Percentiles rank a stretch among this genome's conserved stretches.
Evolutionary conservation across 1,140 invertebrate genomes (phyloP).

Genomic region (Eulimnadia texana): DNA sequence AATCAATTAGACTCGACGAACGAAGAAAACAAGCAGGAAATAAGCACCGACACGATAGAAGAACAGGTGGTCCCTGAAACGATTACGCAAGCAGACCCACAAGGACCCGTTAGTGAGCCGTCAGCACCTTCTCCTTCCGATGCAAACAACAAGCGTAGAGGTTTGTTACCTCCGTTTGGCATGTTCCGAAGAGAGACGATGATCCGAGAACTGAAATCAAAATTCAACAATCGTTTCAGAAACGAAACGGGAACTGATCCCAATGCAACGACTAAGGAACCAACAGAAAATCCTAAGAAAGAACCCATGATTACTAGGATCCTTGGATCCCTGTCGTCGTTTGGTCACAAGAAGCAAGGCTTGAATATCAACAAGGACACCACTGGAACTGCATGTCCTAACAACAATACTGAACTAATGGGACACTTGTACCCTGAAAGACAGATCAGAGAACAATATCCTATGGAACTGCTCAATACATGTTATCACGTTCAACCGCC

Average conservation of each 20-base stretch:
- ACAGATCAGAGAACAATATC: neutral
- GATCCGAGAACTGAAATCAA: conserved; percentile 25
- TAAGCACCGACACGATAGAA: neutral
- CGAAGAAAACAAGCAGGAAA: neutral
- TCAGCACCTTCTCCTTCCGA: neutral
- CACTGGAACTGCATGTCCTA: too few relatives aligned
- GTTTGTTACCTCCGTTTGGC: neutral
- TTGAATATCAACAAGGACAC: neutral
- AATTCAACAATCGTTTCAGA: conserved; percentile 21
- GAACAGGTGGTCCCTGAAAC: neutral
- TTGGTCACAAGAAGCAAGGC: neutral
- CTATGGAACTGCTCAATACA: neutral
- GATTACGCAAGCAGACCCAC: neutral
- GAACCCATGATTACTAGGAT: conserved; percentile 22
- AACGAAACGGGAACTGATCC: conserved; percentile 9
- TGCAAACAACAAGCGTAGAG: neutral
- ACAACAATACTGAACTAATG: too few relatives aligned
- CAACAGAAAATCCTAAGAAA: conserved; percentile 19
- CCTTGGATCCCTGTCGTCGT: conserved; percentile 17
- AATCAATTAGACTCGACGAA: neutral
- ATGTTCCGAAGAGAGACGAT: conserved; percentile 20
- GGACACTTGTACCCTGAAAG: too few relatives aligned
- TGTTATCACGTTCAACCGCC: neutral
- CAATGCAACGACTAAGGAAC: neutral
- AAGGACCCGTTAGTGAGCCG: neutral